Conservation (phyloP, 2,797 vertebrate species). For the Triplophysa bombifrons region DNA sequence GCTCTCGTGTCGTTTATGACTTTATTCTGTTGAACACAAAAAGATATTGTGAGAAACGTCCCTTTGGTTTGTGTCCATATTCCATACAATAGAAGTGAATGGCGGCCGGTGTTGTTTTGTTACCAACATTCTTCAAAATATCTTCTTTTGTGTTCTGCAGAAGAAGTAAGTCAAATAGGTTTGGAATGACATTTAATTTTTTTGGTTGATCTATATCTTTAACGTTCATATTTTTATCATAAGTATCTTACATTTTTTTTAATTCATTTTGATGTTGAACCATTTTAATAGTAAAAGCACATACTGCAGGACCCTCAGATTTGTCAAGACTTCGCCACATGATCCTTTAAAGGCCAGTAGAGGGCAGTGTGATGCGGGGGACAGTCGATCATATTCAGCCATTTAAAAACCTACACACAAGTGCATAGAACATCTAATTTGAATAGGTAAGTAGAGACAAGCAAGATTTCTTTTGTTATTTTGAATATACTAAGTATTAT, state of each 20-base stretch:
- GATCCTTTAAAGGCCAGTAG: constrained; percentile 24
- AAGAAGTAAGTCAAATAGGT: too few species aligned
- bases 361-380: constrained; percentile 35
- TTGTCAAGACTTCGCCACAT: not conserved
- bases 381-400: not conserved
- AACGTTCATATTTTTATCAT: not conserved
- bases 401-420: not conserved
- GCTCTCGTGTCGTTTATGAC: too few species aligned
- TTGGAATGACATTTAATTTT: too few species aligned
- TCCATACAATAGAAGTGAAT: too few species aligned
- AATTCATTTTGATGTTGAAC: not conserved
- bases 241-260: not conserved
- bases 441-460: not conserved
- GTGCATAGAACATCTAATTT: not conserved
- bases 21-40: too few species aligned
- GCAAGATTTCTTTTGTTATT: not conserved
- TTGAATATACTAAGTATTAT: not conserved
- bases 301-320: not conserved
- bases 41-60: too few species aligned
- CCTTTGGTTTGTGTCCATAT: too few species aligned
- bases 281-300: not conserved
- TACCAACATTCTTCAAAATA: too few species aligned
- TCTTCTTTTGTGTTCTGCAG: too few species aligned
- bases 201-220: too few species aligned
- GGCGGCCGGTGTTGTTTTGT: too few species aligned